Evolutionary conservation across 2,113 vertebrate species (phyloP), one percentile per base, ranked within the genome.

Genomic region (Lamprologus lemairii): DNA sequence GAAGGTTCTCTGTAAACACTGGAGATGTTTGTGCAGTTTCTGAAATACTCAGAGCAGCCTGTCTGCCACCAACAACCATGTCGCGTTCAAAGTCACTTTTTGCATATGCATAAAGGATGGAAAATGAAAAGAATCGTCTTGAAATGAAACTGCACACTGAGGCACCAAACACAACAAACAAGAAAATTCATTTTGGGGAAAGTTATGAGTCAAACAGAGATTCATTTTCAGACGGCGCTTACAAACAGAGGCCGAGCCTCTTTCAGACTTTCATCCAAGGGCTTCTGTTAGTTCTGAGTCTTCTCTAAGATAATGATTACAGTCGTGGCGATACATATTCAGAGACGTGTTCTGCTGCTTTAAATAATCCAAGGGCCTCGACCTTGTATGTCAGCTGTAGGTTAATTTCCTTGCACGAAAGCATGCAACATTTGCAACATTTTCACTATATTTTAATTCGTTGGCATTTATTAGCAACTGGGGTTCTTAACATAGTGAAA

Each of bases 371-470:
- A 78, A 51, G 26, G 26, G 26, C 73, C 45, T 51, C 7, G 23
- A 51, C 73, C 73, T 78, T 51, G 26, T 4, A 13, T 13, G 73
- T 78, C 73, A 78, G 26, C 10, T 78, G 42, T 51, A 78, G 45
- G 73, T 78, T 78, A 78, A 51, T 78, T 78, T 73, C 11, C 40
- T 63, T 37, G 28, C 73, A 68, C 16, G n/a, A 33, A 73, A 80
- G 6, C 54, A 53, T 78, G 17, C 54, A 57, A 51, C 54, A 35
- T 40, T 65, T 86, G 31, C 68, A 75, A n/a, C 55, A 11, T 37
- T 40, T 73, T 37, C 80, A 79, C 54, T 81, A 80, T 81, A 90
- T 85, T 89, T 3, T 80, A 91, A 92, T 94, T 88, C 86, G 49
- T 89, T 85, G 57, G 71, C 73, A 86, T 91, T 89, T 88, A 86